Evolutionary conservation across 2,888 invertebrate species (phyloP).

Genomic region (Odontocerum albicorne): DNA sequence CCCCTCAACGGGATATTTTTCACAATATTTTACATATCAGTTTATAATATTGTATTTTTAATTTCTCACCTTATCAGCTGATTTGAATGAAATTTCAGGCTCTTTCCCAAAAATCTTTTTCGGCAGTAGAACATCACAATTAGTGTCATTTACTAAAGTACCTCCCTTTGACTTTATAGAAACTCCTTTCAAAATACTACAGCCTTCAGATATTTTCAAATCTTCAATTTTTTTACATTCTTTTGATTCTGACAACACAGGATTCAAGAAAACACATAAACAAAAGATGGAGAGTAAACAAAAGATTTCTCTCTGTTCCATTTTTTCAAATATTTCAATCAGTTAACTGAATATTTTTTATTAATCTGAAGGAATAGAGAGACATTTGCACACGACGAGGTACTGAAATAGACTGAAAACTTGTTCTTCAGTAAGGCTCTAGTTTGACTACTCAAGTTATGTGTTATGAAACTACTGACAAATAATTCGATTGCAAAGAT

Average conservation of each 20-base stretch:
- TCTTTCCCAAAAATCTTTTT: conserved; percentile 21
- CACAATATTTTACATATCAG: too few relatives aligned
- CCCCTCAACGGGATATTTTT: too few relatives aligned
- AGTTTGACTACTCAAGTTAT: too few relatives aligned
- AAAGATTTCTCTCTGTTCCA: too few relatives aligned
- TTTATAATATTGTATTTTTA: neutral
- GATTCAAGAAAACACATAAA: too few relatives aligned
- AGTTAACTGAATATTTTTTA: neutral
- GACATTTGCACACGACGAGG: neutral
- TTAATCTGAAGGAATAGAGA: neutral
- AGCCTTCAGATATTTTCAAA: neutral
- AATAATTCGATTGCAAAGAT: too few relatives aligned
- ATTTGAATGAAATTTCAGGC: neutral
- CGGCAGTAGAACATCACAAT: conserved; percentile 22
- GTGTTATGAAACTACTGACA: too few relatives aligned
- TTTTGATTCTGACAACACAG: neutral
- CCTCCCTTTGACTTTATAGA: conserved; percentile 14
- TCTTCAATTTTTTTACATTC: neutral
- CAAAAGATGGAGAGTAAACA: too few relatives aligned
- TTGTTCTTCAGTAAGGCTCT: too few relatives aligned
- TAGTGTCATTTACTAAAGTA: conserved; percentile 22
- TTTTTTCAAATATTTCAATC: neutral
- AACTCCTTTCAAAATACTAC: conserved; percentile 13
- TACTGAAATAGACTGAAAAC: too few relatives aligned
- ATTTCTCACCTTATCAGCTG: conserved; percentile 10